Evolutionary conservation across 2,113 vertebrate species (phyloP), one percentile per base, ranked within the genome.

Genomic region (Budorcas taxicolor): DNA sequence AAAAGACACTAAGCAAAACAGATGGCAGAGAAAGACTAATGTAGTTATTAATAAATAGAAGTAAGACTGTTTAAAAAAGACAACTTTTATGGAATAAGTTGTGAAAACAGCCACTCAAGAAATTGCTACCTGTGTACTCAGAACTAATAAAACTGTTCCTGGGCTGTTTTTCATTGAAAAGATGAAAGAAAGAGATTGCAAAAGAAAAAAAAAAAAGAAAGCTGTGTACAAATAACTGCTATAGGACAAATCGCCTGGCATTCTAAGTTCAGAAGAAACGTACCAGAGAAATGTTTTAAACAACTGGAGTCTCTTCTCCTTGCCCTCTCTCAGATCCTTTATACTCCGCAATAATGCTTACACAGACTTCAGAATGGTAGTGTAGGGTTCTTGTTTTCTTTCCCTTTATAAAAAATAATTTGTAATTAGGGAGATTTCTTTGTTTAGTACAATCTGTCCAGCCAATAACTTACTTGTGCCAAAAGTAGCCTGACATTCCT

Each of bases 361-460:
- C 29, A 92, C 23, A 95, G 33, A 94, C 76, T 90, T 94, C 62
- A 88, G 57, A 96, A 14, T 83, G 82, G 4, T 85, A 55, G 33
- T 47, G 14, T 19, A 71, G 16, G 16, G 7, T 78, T 74, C 52
- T 36, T 64, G 33, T 27, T 58, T 80, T 82, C 81, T 23, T 23
- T 40, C 57, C 27, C 60, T 67, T 97, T 71, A 52, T 50, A 5
- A 55, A 71, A 40, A 95, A 64, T 92, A 47, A 83, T 83, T 96
- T 96, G 5, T 76, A 87, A 97, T 90, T 96, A 76, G 27, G 43
- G 36, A 97, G 58, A 84, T 64, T 91, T 95, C 62, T 94, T 67
- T 95, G 55, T 84, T 90, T 90, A 76, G 86, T 93, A 96, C 88
- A 91, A 12, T 87, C 57, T 93, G 95, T 94, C 78, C 90, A 57